phyloP scores from a whole-genome alignment of 2,797 vertebrate genomes.

The Lophius americanus region DNA sequence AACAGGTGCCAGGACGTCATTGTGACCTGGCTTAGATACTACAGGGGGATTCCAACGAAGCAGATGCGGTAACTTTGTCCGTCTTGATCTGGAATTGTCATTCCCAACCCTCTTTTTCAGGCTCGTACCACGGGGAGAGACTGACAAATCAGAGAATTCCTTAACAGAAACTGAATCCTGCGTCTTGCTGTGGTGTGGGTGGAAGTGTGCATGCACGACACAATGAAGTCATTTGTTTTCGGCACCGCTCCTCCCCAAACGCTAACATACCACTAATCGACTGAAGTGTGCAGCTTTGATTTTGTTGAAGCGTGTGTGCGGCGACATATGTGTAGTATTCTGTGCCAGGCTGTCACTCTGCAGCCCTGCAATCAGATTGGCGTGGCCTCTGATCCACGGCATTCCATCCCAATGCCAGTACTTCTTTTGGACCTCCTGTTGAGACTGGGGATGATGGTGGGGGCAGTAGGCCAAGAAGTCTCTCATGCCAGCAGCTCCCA shows the following conservation, averaged over 20 bases:
- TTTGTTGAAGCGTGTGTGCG: conserved; percentile 31
- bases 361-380: conserved; percentile 57
- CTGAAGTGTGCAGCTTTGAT: conserved; percentile 33
- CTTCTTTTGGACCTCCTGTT: conserved; percentile 62
- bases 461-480: conserved; percentile 60
- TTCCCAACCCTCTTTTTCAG: conserved; percentile 35
- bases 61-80: conserved; percentile 41
- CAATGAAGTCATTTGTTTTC: conserved; percentile 74
- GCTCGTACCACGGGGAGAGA: conserved; percentile 16
- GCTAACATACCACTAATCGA: conserved; percentile 40
- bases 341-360: conserved; percentile 43
- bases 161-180: conserved; percentile 64
- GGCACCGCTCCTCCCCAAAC: conserved; percentile 35
- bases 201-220: conserved; percentile 67
- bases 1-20: conserved; percentile 67
- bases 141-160: conserved; percentile 65
- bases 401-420: conserved; percentile 59
- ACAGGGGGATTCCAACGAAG: conserved; percentile 53
- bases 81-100: conserved; percentile 18
- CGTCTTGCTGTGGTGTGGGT: conserved; percentile 68
- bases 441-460: conserved; percentile 58
- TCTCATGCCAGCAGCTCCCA: conserved; percentile 66
- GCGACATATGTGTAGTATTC: conserved; percentile 65
- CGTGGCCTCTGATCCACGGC: conserved; percentile 44
- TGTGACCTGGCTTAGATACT: conserved; percentile 21